Conservation (phyloP, 2,888 invertebrate genomes). For the Yponomeuta malinellus region DNA sequence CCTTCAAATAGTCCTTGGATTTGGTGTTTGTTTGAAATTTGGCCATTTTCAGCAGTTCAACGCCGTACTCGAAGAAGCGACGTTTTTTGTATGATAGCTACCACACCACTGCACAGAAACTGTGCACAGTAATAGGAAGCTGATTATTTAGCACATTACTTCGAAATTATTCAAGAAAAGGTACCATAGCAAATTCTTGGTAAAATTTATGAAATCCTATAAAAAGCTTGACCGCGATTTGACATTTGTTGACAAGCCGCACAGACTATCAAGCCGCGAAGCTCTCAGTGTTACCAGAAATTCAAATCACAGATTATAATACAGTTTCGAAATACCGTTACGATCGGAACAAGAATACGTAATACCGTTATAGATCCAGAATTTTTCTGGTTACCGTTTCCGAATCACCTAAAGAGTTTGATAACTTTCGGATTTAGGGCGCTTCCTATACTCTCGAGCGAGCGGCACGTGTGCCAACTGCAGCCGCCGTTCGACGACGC, state of each 20-base stretch:
- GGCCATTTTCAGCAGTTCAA: constrained; percentile 43
- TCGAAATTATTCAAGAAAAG: background rate
- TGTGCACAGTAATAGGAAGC: background rate
- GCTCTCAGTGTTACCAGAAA: background rate
- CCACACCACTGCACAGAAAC: background rate
- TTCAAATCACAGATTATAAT: background rate
- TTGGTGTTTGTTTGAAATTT: constrained; percentile 70
- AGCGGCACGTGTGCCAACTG: too few species aligned
- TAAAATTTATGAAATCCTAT: background rate
- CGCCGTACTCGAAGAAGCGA: background rate
- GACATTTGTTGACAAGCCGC: background rate
- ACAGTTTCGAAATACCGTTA: background rate
- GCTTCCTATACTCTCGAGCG: too few species aligned
- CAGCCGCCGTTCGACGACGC: too few species aligned
- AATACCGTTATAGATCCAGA: background rate
- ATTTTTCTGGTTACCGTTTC: too few species aligned
- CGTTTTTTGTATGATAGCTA: background rate
- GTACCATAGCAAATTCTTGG: background rate
- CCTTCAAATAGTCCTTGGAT: constrained; percentile 83
- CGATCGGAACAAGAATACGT: background rate
- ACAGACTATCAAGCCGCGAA: background rate
- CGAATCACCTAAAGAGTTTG: too few species aligned
- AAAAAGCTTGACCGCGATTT: background rate
- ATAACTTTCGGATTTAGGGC: too few species aligned
- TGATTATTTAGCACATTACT: background rate